Evolutionary conservation across 2,113 vertebrate genomes (phyloP).

Genomic region (Bujurquina vittata): DNA sequence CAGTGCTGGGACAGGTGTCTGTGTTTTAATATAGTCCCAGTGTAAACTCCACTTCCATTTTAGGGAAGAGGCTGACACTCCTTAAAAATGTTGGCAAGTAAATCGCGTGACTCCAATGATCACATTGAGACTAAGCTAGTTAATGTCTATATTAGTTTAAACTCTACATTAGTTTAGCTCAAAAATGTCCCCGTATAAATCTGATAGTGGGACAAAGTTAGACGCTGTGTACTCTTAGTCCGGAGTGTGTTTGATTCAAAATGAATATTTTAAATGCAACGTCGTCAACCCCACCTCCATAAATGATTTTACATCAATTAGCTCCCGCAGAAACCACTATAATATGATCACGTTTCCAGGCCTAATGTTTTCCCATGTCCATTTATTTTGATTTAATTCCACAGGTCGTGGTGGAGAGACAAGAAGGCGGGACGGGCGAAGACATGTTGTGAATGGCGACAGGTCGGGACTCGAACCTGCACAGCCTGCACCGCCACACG

Average conservation of each 20-base stretch:
- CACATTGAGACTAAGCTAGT: neutral
- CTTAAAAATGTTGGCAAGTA: neutral
- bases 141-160: neutral
- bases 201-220: neutral
- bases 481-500: too few species aligned
- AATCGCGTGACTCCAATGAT: neutral
- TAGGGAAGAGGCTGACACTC: neutral
- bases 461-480: too few species aligned
- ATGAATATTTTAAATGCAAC: too few species aligned
- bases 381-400: too few species aligned
- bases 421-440: too few species aligned
- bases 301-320: neutral
- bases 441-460: too few species aligned
- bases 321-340: neutral
- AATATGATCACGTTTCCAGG: too few species aligned
- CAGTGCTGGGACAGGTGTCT: slow-evolving; percentile 17
- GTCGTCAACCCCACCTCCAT: neutral
- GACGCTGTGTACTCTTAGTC: neutral
- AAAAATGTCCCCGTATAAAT: neutral
- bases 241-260: neutral
- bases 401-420: too few species aligned
- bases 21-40: slow-evolving; percentile 20
- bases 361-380: neutral
- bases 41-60: slow-evolving; percentile 36
- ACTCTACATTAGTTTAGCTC: neutral